A percentile compares a stretch with the other conserved stretches of the same genome.
Evolutionary conservation across 2,113 vertebrate species (phyloP).

Genomic region (Marcusenius ussheri): DNA sequence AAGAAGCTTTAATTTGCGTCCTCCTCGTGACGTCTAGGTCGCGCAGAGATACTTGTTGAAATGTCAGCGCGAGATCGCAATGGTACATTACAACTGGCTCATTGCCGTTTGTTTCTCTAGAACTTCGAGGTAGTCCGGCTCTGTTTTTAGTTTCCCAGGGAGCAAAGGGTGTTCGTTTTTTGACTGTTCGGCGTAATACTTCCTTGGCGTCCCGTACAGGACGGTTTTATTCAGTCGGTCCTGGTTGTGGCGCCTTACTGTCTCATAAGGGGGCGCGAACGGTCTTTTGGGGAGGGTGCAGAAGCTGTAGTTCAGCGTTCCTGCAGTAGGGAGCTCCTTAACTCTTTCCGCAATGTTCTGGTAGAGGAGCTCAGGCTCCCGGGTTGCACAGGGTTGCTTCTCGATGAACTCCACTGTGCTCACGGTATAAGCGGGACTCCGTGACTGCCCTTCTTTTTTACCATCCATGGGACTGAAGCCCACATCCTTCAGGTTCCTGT

Average conservation of each 20-base stretch:
- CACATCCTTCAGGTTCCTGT: constrained; percentile 85
- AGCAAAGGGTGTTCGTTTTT: constrained; percentile 84
- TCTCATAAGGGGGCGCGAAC: constrained; percentile 80
- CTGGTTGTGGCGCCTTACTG: constrained; percentile 77
- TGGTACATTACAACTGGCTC: constrained; percentile 78
- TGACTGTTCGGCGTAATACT: constrained; percentile 80
- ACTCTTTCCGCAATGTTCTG: constrained; percentile 86
- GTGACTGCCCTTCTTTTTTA: constrained; percentile 71
- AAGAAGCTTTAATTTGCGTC: constrained; percentile 43
- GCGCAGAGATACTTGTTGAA: constrained; percentile 50
- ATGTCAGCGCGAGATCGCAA: constrained; percentile 17
- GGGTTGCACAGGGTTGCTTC: constrained; percentile 61
- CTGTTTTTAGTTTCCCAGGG: constrained; percentile 84
- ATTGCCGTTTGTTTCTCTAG: constrained; percentile 98
- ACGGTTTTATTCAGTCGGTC: constrained; percentile 89
- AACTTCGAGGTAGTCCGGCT: constrained; percentile 99
- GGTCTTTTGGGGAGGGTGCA: constrained; percentile 97
- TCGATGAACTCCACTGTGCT: constrained; percentile 84
- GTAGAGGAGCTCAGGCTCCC: constrained; percentile 83
- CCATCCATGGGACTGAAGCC: constrained; percentile 73
- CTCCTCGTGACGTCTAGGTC: constrained; percentile 42
- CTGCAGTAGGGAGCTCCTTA: constrained; percentile 77
- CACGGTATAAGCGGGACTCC: constrained; percentile 79
- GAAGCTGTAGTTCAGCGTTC: constrained; percentile 86
- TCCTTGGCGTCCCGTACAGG: constrained; percentile 92